Conservation (phyloP, 2,113 vertebrate genomes). For the Antidorcas marsupialis region DNA sequence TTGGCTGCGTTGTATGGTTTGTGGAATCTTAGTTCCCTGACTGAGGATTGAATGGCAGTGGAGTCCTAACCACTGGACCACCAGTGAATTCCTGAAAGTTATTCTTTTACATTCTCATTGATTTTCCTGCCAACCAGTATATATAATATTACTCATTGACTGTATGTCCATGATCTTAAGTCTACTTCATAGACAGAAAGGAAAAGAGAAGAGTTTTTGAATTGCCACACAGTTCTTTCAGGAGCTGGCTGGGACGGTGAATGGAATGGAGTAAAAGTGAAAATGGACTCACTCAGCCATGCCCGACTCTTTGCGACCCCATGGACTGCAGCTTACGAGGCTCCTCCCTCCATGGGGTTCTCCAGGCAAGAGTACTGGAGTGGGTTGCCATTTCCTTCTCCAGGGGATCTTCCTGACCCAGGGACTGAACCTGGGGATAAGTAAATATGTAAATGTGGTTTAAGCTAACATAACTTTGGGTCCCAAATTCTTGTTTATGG, state of each 20-base stretch:
- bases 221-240: background rate
- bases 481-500: background rate
- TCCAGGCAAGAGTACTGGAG: too few relatives aligned
- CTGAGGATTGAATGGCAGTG: background rate
- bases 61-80: background rate
- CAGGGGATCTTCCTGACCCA: too few relatives aligned
- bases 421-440: fast-evolving
- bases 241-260: background rate
- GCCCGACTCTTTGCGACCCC: too few relatives aligned
- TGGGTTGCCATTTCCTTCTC: too few relatives aligned
- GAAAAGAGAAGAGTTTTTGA: background rate
- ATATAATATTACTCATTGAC: background rate
- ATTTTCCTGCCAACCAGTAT: background rate
- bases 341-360: too few relatives aligned
- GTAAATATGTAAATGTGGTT: background rate
- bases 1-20: background rate
- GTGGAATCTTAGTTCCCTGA: background rate
- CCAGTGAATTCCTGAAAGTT: background rate
- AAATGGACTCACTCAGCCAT: too few relatives aligned
- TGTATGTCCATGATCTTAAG: background rate
- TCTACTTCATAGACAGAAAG: background rate
- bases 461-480: background rate
- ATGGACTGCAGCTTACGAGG: too few relatives aligned
- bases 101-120: background rate
- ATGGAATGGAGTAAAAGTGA: background rate